Conservation (phyloP, 1,140 invertebrate species). For the Pseudoatta argentina region DNA sequence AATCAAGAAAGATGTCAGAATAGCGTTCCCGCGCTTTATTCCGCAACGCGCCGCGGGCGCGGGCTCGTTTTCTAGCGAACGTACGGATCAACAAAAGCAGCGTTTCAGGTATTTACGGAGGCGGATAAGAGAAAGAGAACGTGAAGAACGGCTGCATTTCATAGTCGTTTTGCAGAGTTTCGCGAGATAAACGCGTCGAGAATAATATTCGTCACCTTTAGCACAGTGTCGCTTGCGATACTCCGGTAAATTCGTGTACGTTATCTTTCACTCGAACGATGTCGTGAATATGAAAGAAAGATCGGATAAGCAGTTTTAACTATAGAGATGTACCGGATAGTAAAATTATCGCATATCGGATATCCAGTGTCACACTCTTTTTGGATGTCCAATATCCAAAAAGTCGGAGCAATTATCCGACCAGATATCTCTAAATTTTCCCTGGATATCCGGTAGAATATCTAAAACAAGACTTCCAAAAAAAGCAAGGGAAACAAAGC, state of each 20-base stretch:
- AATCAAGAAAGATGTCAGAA: slow-evolving; percentile 58
- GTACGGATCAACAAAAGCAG: slow-evolving; percentile 66
- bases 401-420: too few species aligned
- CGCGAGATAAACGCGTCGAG: slow-evolving; percentile 53
- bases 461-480: too few species aligned
- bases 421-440: too few species aligned
- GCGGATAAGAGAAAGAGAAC: slow-evolving; percentile 24
- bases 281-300: neutral
- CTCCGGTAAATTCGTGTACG: slow-evolving; percentile 27
- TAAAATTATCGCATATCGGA: too few species aligned
- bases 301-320: neutral
- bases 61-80: slow-evolving; percentile 55
- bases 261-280: slow-evolving; percentile 10
- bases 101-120: slow-evolving; percentile 39
- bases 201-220: slow-evolving; percentile 39
- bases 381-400: too few species aligned
- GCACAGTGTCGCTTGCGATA: neutral
- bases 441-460: too few species aligned
- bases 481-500: too few species aligned
- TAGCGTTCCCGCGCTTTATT: slow-evolving; percentile 65
- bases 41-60: slow-evolving; percentile 51
- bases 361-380: too few species aligned
- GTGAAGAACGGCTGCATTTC: slow-evolving; percentile 25
- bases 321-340: too few species aligned
- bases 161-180: slow-evolving; percentile 42